Conservation (phyloP, 53 echinoderm and acorn worm species). For the Mesocentrotus franciscanus region DNA sequence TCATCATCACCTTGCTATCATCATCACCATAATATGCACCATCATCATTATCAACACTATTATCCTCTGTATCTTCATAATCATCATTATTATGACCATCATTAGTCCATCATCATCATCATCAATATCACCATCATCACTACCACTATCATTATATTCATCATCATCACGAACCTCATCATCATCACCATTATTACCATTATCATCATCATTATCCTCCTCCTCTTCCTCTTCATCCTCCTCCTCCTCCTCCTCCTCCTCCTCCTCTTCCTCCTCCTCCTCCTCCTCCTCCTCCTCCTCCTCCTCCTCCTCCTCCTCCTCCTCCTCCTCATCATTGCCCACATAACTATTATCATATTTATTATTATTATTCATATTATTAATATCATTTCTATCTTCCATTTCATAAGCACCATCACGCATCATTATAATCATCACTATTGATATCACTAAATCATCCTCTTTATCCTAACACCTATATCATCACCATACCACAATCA, state of each 20-base stretch:
- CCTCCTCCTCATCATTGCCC: neutral
- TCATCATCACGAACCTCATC: neutral
- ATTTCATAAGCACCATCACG: neutral
- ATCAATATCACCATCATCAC: neutral
- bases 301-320: neutral
- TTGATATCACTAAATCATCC: too few relatives aligned
- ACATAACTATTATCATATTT: too few relatives aligned
- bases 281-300: neutral
- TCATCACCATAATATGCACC: neutral
- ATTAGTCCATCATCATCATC: neutral
- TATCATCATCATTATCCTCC: neutral
- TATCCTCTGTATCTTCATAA: neutral
- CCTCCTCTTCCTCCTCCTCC: neutral
- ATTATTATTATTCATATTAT: too few relatives aligned
- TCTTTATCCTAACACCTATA: neutral
- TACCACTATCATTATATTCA: neutral
- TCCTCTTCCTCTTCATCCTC: neutral
- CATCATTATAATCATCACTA: too few relatives aligned
- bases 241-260: neutral
- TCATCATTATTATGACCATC: neutral
- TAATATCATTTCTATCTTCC: too few relatives aligned
- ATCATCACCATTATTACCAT: neutral
- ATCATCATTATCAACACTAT: neutral
- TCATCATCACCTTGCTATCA: too few relatives aligned
- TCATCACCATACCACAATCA: neutral